phyloP scores from a whole-genome alignment of 1,140 invertebrate genomes.

The Heliconius eleuchia region DNA sequence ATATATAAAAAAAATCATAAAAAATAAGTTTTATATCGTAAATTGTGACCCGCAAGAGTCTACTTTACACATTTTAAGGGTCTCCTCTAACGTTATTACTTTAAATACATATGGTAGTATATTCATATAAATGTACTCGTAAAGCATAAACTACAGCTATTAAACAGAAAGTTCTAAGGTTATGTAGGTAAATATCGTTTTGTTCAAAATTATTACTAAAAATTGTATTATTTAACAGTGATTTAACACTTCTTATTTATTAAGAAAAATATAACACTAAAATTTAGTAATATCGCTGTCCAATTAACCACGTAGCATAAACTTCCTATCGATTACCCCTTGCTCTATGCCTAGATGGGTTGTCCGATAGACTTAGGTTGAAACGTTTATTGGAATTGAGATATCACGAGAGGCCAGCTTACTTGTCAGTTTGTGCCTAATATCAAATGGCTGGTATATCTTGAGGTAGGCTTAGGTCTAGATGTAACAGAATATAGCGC shows the following conservation, averaged over 20 bases:
- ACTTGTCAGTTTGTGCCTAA: slow-evolving; percentile 8
- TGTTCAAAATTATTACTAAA: no score
- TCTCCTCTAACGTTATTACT: neutral
- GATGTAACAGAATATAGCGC: neutral
- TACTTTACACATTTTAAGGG: slow-evolving; percentile 7
- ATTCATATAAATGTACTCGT: neutral
- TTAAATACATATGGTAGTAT: neutral
- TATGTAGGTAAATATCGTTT: no score
- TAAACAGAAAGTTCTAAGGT: neutral
- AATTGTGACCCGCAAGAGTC: neutral
- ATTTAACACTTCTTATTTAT: no score
- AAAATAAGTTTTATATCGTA: neutral
- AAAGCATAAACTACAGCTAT: neutral
- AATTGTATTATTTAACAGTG: no score
- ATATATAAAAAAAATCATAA: neutral
- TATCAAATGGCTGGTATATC: neutral
- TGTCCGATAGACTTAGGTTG: neutral
- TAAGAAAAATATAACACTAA: neutral
- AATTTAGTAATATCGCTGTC: neutral
- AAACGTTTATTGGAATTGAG: slow-evolving; percentile 7
- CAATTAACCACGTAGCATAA: neutral
- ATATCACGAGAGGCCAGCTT: neutral
- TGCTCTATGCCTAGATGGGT: neutral
- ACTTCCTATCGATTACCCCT: slow-evolving; percentile 6
- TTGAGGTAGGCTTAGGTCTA: neutral